phyloP scores from a whole-genome alignment of 92 coral and sea anemone species.

The Meandrina meandrites region DNA sequence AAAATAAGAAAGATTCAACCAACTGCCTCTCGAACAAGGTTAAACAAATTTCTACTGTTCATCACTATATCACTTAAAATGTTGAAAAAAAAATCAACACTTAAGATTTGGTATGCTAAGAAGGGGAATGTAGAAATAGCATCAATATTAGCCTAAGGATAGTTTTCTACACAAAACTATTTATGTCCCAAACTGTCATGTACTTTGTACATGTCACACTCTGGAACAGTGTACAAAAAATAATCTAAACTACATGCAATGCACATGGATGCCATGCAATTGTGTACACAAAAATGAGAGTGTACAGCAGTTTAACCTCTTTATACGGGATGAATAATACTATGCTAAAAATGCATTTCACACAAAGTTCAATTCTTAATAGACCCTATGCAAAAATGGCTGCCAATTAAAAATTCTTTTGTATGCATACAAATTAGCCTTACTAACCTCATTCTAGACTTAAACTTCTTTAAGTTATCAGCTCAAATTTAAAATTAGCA shows the following conservation, averaged over 20 bases:
- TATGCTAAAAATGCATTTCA: too few species aligned
- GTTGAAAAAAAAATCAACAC: too few species aligned
- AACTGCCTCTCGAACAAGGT: neutral
- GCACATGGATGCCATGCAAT: constrained; percentile 40
- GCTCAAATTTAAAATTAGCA: too few species aligned
- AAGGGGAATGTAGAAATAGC: neutral
- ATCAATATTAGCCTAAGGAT: neutral
- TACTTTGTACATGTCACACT: constrained; percentile 42
- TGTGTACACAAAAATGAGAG: constrained; percentile 19
- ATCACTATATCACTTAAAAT: neutral
- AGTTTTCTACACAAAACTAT: neutral
- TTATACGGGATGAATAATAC: neutral
- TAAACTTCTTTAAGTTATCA: too few species aligned
- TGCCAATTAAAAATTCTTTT: too few species aligned
- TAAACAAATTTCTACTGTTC: neutral
- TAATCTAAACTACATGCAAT: neutral
- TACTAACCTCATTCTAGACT: too few species aligned
- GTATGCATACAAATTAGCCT: too few species aligned
- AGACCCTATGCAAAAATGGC: too few species aligned
- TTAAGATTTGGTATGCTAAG: neutral
- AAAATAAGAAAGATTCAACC: neutral
- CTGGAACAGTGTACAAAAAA: constrained; percentile 44
- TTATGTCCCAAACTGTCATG: neutral
- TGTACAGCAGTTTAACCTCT: constrained; percentile 3
- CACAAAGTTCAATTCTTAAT: neutral